Base-by-base conservation (phyloP, 1,140 invertebrate genomes). In the Eufriesea mexicana region DNA sequence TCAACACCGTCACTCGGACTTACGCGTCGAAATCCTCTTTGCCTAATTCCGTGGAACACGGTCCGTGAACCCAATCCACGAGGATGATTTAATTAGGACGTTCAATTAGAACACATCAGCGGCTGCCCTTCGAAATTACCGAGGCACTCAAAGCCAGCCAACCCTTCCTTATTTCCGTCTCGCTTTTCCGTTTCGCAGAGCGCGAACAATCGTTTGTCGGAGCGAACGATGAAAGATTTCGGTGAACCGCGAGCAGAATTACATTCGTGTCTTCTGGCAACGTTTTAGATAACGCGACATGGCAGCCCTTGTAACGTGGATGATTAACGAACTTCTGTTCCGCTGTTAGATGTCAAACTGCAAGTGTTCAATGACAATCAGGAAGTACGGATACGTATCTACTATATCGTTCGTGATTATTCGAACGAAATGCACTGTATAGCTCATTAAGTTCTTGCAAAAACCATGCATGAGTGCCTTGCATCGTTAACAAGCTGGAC, bases 31-130 rank as follows among this genome's bases (percentile, higher is more conserved):
- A 73, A 80, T 80, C 59, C 79, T 55, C 70, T 81, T 81, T 81
- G n/a, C 28, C 35, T 75, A 75, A 81, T 81, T 66, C 59, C 59
- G n/a, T 28, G 70, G 35, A 74, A 23, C 70, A 64, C 55, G 20
- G 49, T 5, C 59, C 59, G 47, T 73, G 57, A 73, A 6, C 28
- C 79, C 35, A 66, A 74, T 81, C 71, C 71, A 66, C 25, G 49
- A 28, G 61, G n/a, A 81, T 81, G 72, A 81, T 81, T 74, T 66
- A 74, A 75, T 81, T 66, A 81, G 59, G 42, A 75, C 61, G 72
- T 81, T 75, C 79, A 81, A 81, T 81, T 75, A 75, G 61, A 75
- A 66, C 72, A 49, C 79, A 75, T 81, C 79, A 75, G 51, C 51
- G 72, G 42, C n/a, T 42, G 67, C 35, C 59, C 57, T 57, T 51